phyloP scores from a whole-genome alignment of 1,140 invertebrate genomes.

The Saccostrea glomerata region DNA sequence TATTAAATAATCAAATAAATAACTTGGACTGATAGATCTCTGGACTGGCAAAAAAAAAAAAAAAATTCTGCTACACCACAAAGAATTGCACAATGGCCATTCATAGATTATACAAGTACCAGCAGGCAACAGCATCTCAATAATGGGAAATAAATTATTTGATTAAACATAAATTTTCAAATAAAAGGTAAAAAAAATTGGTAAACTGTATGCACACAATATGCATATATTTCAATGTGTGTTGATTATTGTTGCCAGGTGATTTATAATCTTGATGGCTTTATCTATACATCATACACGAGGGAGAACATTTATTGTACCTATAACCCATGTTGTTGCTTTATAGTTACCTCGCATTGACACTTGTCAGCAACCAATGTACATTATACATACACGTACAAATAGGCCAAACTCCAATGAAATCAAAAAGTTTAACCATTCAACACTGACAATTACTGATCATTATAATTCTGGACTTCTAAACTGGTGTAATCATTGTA shows the following conservation, averaged over 20 bases:
- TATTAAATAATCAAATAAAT: too few relatives aligned
- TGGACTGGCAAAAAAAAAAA: too few relatives aligned
- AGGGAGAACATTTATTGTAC: conserved; percentile 8
- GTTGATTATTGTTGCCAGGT: neutral
- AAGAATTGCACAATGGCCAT: too few relatives aligned
- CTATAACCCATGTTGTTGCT: conserved; percentile 25
- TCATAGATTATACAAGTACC: too few relatives aligned
- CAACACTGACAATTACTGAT: neutral
- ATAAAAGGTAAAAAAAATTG: too few relatives aligned
- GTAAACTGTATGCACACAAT: neutral
- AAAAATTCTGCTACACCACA: too few relatives aligned
- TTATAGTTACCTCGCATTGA: neutral
- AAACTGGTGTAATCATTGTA: conserved; percentile 6
- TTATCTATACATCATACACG: neutral
- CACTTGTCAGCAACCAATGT: neutral
- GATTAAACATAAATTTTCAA: too few relatives aligned
- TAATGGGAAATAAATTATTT: too few relatives aligned
- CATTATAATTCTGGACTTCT: neutral
- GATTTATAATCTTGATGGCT: conserved; percentile 25
- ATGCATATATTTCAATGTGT: neutral
- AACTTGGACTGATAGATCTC: too few relatives aligned
- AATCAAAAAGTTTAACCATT: too few relatives aligned
- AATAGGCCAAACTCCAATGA: neutral
- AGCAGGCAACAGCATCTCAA: too few relatives aligned
- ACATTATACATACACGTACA: neutral